Evolutionary conservation across 2,888 invertebrate genomes (phyloP).

Genomic region (Ennomos quercinarius): DNA sequence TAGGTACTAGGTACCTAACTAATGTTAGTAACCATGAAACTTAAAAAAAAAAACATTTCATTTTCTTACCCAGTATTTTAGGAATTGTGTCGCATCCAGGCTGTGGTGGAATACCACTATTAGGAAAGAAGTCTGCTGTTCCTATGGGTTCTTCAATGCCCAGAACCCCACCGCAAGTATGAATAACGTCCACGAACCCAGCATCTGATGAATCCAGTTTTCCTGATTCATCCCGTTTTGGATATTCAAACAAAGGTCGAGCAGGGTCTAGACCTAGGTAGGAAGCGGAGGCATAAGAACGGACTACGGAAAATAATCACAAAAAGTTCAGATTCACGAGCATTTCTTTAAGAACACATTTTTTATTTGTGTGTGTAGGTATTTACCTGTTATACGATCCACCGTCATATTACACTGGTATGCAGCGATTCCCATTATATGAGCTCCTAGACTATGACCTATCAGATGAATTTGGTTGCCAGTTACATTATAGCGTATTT

Average conservation of each 20-base stretch:
- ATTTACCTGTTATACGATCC: conserved; percentile 58
- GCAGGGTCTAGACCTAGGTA: conserved; percentile 88
- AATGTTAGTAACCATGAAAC: no score
- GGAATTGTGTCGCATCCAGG: conserved; percentile 86
- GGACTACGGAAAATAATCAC: conserved; percentile 5
- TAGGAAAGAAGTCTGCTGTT: conserved; percentile 89
- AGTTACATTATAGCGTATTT: conserved; percentile 47
- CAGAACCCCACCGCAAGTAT: conserved; percentile 89
- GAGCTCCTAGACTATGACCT: conserved; percentile 69
- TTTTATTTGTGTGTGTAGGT: background rate
- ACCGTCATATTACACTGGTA: conserved; percentile 44
- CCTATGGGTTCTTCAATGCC: conserved; percentile 87
- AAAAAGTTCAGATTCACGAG: no score
- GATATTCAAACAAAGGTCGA: conserved; percentile 87
- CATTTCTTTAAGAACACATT: no score
- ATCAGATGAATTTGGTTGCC: conserved; percentile 60
- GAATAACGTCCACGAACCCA: conserved; percentile 87
- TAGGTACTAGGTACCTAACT: no score
- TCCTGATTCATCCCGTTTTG: conserved; percentile 77
- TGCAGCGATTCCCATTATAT: conserved; percentile 65
- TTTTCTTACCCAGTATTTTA: conserved; percentile 53
- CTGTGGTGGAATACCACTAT: conserved; percentile 87
- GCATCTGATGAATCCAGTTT: conserved; percentile 87
- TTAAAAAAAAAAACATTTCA: no score
- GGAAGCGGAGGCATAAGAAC: no score